Base-by-base conservation (phyloP, 1,140 invertebrate species). In the Zophobas atratus region DNA sequence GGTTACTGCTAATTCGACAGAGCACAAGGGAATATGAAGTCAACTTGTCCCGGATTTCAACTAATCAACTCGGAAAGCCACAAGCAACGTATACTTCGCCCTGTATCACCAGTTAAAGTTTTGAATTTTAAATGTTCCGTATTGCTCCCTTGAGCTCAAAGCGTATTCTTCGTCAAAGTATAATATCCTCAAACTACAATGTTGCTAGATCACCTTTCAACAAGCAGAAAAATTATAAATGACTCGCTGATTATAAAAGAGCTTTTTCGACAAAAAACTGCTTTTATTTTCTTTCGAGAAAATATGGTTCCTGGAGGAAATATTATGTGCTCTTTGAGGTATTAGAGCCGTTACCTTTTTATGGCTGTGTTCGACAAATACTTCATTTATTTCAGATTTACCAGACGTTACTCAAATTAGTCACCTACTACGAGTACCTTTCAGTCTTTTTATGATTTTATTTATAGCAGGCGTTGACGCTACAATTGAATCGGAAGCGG, bases 121-220 rank as follows among this genome's bases (percentile, higher is more conserved):
- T 77, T 77, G 76, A 77, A 77, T 77, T 77, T 77, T 77, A 77
- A 77, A 77, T 77, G 70, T 77, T 74, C 56, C 8, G 4, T 77
- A 77, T 74, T 74, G 70, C 70, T 74, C 76, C 56, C 76, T 55
- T 33, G 76, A 72, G 60, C 20, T 36, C 60, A 43, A 43, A 67
- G 57, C 60, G 38, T 39, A 39, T 67, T 67, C 60, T 67, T 67
- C 60, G 60, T 67, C 60, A 67, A 67, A 67, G 60, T 67, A 43
- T 38, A 43, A 67, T 67, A 67, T 67, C 60, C 35, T 20, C 53
- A 55, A 55, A 55, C 53, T 43, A 67, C 60, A 67, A 67, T 43
- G 60, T 67, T 43, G 60, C 60, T 32, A 67, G 39, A 67, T 67
- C 60, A 67, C 60, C 60, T 67, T 43, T 67, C 60, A 67, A 6